Evolutionary conservation across 1,140 invertebrate species (phyloP), one percentile per base, ranked within the genome.

Genomic region (Teleogryllus occipitalis): DNA sequence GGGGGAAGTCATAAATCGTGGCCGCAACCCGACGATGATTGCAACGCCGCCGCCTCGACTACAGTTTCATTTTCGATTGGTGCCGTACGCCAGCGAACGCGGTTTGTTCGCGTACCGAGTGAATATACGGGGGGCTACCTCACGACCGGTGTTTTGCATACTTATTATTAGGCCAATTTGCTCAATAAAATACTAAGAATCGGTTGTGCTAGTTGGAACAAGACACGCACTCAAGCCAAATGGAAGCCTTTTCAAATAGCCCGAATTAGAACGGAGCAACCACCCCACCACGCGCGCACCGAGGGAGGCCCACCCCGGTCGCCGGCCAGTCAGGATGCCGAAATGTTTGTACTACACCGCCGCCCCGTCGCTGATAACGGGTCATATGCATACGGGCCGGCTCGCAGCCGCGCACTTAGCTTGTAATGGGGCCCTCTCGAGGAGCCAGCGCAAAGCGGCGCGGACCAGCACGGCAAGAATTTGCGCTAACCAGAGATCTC

Each of bases 111-210:
- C 10, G 54, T 18, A 65, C 54, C 54, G 54, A 65, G 54, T 65
- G 54, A 65, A 65, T 65, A 65, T 65, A 65, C 54, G 18, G 54
- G 54, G 54, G 10, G 10, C 10, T 14, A 18, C 54, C 18, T 18
- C 54, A 65, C 54, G 54, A 65, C 54, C 54, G 54, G 54, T 65
- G 54, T 65, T 65, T 65, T 65, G 54, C 54, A 65, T 65, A 65
- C 54, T 65, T 65, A 65, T 65, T 65, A 65, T 65, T 65, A 65
- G 54, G 54, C 54, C 54, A 65, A 65, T 65, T 65, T 65, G 54
- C 54, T 65, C 54, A 65, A 65, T 65, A 65, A 65, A 65, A 65
- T 65, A 65, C 54, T 65, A 18, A 65, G 54, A 65, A 65, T 65
- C 54, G 54, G 10, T 65, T 10, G 54, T 7, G 54, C 54, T 65